Conservation (phyloP, 2,797 vertebrate genomes). For the Betta splendens region DNA sequence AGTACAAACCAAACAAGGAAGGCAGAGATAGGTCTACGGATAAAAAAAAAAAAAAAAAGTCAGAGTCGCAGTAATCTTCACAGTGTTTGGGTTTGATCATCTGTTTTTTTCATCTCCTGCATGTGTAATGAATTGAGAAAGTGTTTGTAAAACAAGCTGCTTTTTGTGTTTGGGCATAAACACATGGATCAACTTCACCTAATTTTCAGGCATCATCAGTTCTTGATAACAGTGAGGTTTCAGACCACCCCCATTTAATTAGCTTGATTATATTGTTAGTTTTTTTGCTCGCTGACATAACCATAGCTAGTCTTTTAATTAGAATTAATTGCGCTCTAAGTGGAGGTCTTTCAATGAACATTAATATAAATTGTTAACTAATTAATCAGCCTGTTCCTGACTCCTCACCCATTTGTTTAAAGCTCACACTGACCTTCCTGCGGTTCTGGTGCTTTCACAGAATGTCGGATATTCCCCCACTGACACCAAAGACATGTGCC, state of each 20-base stretch:
- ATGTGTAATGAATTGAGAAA: constrained; percentile 41
- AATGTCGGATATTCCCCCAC: constrained; percentile 15
- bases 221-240: constrained; percentile 73
- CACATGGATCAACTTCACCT: constrained; percentile 68
- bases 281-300: constrained; percentile 70
- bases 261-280: constrained; percentile 81
- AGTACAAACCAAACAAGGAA: constrained; percentile 66
- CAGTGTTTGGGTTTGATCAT: constrained; percentile 14
- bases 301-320: constrained; percentile 79
- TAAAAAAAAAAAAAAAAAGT: constrained; percentile 21
- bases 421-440: constrained; percentile 46
- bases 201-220: constrained; percentile 68
- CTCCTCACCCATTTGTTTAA: constrained; percentile 53
- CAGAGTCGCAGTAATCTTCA: constrained; percentile 1
- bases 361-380: constrained; percentile 83
- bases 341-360: constrained; percentile 83
- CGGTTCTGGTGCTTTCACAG: constrained; percentile 21
- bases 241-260: constrained; percentile 78
- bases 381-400: constrained; percentile 78
- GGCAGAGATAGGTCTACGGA: constrained; percentile 47
- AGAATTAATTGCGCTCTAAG: constrained; percentile 82
- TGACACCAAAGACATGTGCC: constrained; percentile 17
- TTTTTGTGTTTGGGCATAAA: constrained; percentile 60
- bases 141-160: constrained; percentile 63
- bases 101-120: constrained; percentile 23